phyloP scores from a whole-genome alignment of 2,113 vertebrate species.

The Chloroceryle aenea region DNA sequence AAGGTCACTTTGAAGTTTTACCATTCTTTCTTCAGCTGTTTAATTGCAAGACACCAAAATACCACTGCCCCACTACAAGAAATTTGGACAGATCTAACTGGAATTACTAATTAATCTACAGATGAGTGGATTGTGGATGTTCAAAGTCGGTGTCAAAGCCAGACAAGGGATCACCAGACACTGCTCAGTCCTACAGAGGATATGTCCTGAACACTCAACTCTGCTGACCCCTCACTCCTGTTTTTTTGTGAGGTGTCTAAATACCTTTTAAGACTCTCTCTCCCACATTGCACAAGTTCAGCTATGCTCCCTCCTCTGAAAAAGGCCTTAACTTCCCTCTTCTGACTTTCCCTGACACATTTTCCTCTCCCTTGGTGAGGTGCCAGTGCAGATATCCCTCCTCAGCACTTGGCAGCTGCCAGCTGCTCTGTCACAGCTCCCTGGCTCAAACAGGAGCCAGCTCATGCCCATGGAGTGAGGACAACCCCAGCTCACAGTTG shows the following conservation, averaged over 20 bases:
- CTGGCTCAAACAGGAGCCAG: neutral
- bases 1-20: neutral
- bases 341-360: neutral
- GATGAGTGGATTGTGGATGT: fast-evolving
- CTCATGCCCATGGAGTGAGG: fast-evolving
- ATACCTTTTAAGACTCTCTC: neutral
- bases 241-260: neutral
- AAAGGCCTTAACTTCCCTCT: neutral
- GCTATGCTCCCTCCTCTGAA: neutral
- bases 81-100: neutral
- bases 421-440: neutral
- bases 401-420: neutral
- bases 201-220: neutral
- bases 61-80: neutral
- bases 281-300: neutral
- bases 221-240: neutral
- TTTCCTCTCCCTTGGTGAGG: neutral
- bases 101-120: neutral
- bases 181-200: neutral
- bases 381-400: neutral
- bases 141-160: neutral
- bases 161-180: neutral
- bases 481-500: neutral
- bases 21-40: neutral
- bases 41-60: neutral